A percentile compares a stretch with the other conserved stretches of the same genome.
phyloP scores from a whole-genome alignment of 1,140 invertebrate genomes.

The Diuraphis noxia region DNA sequence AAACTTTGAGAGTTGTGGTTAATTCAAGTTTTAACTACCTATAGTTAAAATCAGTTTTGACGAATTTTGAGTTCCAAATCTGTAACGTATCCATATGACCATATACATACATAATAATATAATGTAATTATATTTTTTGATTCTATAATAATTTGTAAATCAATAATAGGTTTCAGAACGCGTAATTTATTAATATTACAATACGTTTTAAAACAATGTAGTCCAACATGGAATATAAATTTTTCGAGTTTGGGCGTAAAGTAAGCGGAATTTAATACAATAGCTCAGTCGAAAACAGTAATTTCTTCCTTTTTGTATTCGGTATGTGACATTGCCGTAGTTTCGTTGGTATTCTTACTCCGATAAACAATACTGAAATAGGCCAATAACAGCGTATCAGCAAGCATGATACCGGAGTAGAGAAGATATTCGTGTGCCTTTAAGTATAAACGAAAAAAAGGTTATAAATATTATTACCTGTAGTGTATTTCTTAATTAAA shows the following conservation, averaged over 20 bases:
- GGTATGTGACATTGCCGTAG: no score
- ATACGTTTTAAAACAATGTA: neutral
- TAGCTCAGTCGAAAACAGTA: neutral
- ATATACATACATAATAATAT: no score
- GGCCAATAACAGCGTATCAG: constrained; percentile 80
- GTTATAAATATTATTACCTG: constrained; percentile 53
- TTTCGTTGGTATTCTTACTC: neutral
- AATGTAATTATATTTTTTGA: no score
- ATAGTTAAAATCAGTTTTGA: no score
- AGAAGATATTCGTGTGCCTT: constrained; percentile 86
- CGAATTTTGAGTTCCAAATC: no score
- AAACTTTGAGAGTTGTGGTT: no score
- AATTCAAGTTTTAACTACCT: no score
- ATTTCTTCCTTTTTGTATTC: neutral
- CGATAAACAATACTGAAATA: constrained; percentile 72
- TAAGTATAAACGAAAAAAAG: constrained; percentile 59
- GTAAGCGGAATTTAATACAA: neutral
- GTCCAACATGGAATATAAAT: neutral
- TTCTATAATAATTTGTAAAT: no score
- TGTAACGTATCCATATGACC: no score
- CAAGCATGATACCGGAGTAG: constrained; percentile 82
- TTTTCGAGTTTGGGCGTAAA: neutral
- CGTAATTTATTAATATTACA: neutral
- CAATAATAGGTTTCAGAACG: neutral
- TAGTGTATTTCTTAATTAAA: constrained; percentile 58